Evolutionary conservation across 1,140 invertebrate genomes (phyloP), one percentile per base, ranked within the genome.

Genomic region (Drosophila saltans): DNA sequence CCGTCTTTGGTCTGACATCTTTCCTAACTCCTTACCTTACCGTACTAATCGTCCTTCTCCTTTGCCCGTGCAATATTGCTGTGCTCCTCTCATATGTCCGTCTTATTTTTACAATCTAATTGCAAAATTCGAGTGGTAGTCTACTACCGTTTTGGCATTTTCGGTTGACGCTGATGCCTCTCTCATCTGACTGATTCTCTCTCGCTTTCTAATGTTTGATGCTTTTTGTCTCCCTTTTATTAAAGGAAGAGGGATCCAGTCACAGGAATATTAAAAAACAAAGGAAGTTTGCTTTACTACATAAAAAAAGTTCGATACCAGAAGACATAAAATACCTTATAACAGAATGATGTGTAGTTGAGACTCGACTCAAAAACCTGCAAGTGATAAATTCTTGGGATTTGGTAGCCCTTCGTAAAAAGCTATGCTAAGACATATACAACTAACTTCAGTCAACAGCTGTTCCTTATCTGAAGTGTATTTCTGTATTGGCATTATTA

Each of bases 191-290:
- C 16, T 45, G 16, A 3, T 45, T 16, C 43, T 45, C 43, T 45
- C 43, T 45, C 2, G 11, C 3, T 21, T 16, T 9, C 21, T 48
- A 16, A 21, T 16, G 21, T n/a, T 30, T 3, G 28, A 30, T 30
- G 7, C 43, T 21, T 5, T 48, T 7, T 48, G 1, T 48, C 43
- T 45, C 6, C n/a, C 7, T 45, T 16, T 21, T 64, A 41, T 33
- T 21, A 24, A 6, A 59, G 41, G 24, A 21, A 11, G 45, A 9
- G n/a, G 41, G 45, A 26, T 10, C 39, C 61, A 48, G 60, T 33
- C 70, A 77, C 21, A 67, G 67, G 65, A 89, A 80, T 78, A 88
- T 89, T 83, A 77, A 89, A 88, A 88, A 88, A 88, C 83, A 88
- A 89, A 88, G 83, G 78, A 88, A 89, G 84, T 88, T 88, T 80